Evolutionary conservation across 2,888 invertebrate genomes (phyloP).

Genomic region (Fabriciana adippe): DNA sequence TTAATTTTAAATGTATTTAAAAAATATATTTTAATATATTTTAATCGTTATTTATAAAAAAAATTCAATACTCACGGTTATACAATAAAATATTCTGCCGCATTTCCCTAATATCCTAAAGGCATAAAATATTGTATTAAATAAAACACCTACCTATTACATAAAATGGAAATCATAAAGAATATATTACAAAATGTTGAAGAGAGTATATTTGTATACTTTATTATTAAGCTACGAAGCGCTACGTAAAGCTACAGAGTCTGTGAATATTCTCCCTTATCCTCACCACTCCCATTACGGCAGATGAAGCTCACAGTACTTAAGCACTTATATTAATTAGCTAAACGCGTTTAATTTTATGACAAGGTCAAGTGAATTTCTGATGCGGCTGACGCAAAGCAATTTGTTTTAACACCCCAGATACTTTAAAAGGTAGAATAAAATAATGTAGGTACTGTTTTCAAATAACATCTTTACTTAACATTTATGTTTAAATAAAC

Average conservation of each 20-base stretch:
- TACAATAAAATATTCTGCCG: no score
- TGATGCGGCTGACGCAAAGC: constrained; percentile 15
- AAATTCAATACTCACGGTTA: no score
- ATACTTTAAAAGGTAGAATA: not conserved
- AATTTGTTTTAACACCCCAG: constrained; percentile 15
- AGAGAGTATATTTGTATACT: not conserved
- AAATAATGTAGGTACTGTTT: not conserved
- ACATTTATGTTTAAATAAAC: not conserved
- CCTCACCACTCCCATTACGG: constrained; percentile 21
- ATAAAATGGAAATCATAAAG: no score
- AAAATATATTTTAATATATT: no score
- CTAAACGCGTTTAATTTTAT: constrained; percentile 30
- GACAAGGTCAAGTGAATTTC: constrained; percentile 34
- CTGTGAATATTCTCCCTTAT: constrained; percentile 14
- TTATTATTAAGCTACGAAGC: constrained; percentile 1
- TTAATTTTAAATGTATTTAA: no score
- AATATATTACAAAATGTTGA: no score
- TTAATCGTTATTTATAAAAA: no score
- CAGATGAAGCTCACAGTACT: constrained; percentile 27
- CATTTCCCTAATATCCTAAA: no score
- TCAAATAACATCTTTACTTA: not conserved
- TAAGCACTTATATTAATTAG: constrained; percentile 33
- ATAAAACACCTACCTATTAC: no score
- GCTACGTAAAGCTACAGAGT: constrained; percentile 4
- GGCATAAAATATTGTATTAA: no score